Evolutionary conservation across 2,113 vertebrate genomes (phyloP).

Genomic region (Australoheros scitulus): DNA sequence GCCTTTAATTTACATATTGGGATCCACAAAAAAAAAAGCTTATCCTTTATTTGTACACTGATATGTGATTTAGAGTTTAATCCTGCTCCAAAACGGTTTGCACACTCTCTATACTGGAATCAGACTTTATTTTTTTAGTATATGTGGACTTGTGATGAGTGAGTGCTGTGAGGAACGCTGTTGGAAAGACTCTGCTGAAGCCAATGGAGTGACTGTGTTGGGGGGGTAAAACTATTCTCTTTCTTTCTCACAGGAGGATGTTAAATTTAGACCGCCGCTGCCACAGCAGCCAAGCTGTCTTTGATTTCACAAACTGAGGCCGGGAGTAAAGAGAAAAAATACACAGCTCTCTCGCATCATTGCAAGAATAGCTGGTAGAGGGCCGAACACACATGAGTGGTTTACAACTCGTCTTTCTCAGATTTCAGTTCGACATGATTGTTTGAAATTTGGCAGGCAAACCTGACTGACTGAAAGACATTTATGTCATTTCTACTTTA

Average conservation of each 20-base stretch:
- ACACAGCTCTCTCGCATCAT: conserved; percentile 47
- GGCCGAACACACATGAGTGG: not conserved
- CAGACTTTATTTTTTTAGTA: too few relatives aligned
- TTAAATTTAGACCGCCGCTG: conserved; percentile 72
- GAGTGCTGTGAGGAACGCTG: not conserved
- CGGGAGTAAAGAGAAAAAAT: conserved; percentile 31
- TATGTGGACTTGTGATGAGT: not conserved
- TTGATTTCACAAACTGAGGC: conserved; percentile 59
- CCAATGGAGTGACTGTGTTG: conserved; percentile 68
- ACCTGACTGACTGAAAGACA: conserved; percentile 50
- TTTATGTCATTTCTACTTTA: conserved; percentile 24
- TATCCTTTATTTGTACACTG: not conserved
- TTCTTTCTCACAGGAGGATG: conserved; percentile 67
- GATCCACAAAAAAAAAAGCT: not conserved
- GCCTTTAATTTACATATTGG: not conserved
- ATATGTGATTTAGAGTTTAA: not conserved
- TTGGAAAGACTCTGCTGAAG: not conserved
- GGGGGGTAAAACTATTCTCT: conserved; percentile 68
- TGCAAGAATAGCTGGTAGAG: conserved; percentile 34
- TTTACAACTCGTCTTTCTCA: conserved; percentile 18
- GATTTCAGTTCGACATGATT: conserved; percentile 58
- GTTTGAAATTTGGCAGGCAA: conserved; percentile 72
- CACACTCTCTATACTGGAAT: not conserved
- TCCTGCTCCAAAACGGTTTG: not conserved
- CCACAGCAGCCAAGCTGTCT: conserved; percentile 56